A percentile compares a stretch with the other conserved stretches of the same genome.
Evolutionary conservation across 2,888 invertebrate genomes (phyloP).

Genomic region (Thalpophila matura): DNA sequence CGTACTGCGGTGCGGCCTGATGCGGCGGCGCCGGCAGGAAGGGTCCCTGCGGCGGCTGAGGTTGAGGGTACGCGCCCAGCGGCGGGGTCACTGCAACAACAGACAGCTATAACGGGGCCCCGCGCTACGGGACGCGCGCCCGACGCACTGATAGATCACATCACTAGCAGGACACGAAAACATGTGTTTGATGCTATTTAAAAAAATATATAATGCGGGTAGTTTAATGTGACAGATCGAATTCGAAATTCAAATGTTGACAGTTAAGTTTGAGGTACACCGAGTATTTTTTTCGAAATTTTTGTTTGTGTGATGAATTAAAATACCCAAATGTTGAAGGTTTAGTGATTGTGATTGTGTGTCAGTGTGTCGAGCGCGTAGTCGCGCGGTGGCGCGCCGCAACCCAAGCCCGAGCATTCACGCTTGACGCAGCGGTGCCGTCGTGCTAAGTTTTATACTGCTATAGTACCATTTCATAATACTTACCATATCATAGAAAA

Average conservation of each 20-base stretch:
- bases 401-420: conserved; percentile 91
- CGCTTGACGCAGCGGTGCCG: conserved; percentile 85
- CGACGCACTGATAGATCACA: conserved; percentile 36
- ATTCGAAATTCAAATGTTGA: not conserved
- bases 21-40: conserved; percentile 92
- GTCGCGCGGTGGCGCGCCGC: conserved; percentile 73
- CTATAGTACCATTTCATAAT: conserved; percentile 46
- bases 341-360: conserved; percentile 39
- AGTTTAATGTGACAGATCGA: conserved; percentile 33
- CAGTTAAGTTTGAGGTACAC: not conserved
- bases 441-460: conserved; percentile 65
- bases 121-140: conserved; percentile 36
- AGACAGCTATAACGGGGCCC: conserved; percentile 62
- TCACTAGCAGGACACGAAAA: conserved; percentile 31
- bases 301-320: conserved; percentile 10
- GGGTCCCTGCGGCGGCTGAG: conserved; percentile 91
- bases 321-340: conserved; percentile 47
- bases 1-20: conserved; percentile 90
- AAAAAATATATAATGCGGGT: conserved; percentile 4
- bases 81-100: conserved; percentile 90
- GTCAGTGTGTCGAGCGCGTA: conserved; percentile 43
- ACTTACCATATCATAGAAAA: conserved; percentile 18
- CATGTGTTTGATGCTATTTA: not conserved
- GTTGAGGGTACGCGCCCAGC: conserved; percentile 91
- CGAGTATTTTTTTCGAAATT: too few relatives aligned